Percentiles rank a stretch among this genome's conserved stretches.
Conservation (phyloP, 2,113 vertebrate genomes). For the Polyodon spathula region DNA sequence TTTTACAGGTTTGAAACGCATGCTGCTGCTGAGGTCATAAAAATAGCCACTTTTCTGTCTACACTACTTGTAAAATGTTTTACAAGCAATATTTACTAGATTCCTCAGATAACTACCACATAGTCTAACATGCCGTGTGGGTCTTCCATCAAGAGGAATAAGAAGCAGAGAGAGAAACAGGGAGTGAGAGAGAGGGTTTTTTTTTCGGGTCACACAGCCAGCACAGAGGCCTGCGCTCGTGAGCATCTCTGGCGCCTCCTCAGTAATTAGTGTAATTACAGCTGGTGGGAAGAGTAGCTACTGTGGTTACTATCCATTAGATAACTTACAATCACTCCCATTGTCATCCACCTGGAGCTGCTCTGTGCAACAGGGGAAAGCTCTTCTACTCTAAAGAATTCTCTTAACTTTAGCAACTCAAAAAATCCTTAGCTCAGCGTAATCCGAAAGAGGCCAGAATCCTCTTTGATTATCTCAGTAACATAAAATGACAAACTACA, state of each 20-base stretch:
- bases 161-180: not conserved
- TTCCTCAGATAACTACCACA: too few relatives aligned
- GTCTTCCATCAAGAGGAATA: not conserved
- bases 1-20: too few relatives aligned
- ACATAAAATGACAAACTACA: too few relatives aligned
- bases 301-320: slow-evolving; percentile 48
- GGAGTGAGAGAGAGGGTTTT: not conserved
- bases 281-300: slow-evolving; percentile 39
- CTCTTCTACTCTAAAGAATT: not conserved
- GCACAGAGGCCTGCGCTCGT: slow-evolving; percentile 7
- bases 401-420: too few relatives aligned
- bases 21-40: too few relatives aligned
- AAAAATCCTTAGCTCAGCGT: too few relatives aligned
- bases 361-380: not conserved
- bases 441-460: too few relatives aligned
- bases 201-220: slow-evolving; percentile 15
- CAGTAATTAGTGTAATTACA: slow-evolving; percentile 50
- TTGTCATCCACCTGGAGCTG: not conserved
- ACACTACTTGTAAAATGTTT: too few relatives aligned
- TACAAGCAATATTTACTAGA: too few relatives aligned
- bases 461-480: too few relatives aligned
- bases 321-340: slow-evolving; percentile 35
- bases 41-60: too few relatives aligned
- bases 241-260: slow-evolving; percentile 32
- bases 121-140: too few relatives aligned